A percentile compares a stretch with the other conserved stretches of the same genome.
These are phyloP conservation scores for Brachylomia viminalis DNA, from an alignment of 2,888 invertebrate genomes.

Conservation along the genomic window DNA sequence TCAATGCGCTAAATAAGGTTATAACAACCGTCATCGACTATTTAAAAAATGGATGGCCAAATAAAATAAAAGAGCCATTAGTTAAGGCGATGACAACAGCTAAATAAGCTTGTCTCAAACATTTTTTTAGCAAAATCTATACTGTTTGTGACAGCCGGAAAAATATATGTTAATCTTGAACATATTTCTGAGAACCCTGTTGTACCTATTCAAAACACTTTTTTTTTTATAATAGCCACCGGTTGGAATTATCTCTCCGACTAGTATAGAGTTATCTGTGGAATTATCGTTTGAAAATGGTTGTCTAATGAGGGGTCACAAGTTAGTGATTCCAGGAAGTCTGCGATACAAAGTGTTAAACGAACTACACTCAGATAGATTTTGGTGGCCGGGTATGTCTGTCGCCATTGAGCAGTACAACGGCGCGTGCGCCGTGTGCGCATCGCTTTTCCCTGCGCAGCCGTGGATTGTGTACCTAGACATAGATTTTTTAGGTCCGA, in stretches of 20 bases:
- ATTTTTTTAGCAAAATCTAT: no score
- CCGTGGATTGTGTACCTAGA: slow-evolving; percentile 4
- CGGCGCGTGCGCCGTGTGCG: slow-evolving; percentile 16
- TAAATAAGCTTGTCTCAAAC: no score
- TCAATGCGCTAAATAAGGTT: not conserved
- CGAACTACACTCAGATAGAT: slow-evolving; percentile 8
- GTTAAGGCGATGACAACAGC: slow-evolving; percentile 10
- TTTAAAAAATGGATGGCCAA: slow-evolving; percentile 10
- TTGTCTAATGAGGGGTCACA: not conserved
- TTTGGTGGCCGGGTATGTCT: slow-evolving; percentile 24
- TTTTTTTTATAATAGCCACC: no score
- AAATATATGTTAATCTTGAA: no score
- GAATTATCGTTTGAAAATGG: slow-evolving; percentile 25
- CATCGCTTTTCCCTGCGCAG: not conserved
- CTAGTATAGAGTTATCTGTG: no score
- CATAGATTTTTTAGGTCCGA: slow-evolving; percentile 6
- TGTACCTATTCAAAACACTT: no score
- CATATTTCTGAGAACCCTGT: no score
- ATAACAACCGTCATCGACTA: not conserved
- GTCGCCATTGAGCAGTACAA: slow-evolving; percentile 1
- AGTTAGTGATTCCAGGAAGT: slow-evolving; percentile 11
- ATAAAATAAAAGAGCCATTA: not conserved
- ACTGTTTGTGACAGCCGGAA: no score
- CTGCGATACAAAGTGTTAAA: slow-evolving; percentile 14
- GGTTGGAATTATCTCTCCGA: no score